Evolutionary conservation across 2,797 vertebrate genomes (phyloP), one percentile per base, ranked within the genome.

Genomic region (Emydoidea blandingii): DNA sequence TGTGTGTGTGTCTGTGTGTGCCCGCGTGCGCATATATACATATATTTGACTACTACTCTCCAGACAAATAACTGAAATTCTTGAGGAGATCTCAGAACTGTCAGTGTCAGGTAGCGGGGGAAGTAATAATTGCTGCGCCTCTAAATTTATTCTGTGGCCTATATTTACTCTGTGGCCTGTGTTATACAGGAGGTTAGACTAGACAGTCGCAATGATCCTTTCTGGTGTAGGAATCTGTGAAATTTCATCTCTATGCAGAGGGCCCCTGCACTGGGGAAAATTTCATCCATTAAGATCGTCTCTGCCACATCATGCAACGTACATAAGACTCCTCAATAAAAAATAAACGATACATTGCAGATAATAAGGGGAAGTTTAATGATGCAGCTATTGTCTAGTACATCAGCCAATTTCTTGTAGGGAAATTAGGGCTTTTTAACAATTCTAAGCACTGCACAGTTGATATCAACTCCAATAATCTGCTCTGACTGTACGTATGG

Each of bases 311-410:
- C 37, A 92, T 56, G 91, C 19, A 83, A 14, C 65, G 68, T 86
- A 34, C 15, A 90, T 8, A 90, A 79, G 90, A 89, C 16, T 96
- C 59, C 94, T 85, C 85, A 47, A 79, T 81, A 92, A 87, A 96
- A 89, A 91, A 95, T 91, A 85, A 81, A 86, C 29, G 62, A 0
- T 50, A 87, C 21, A 68, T 72, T 85, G 34, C 53, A 93, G 37
- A 47, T 76, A 79, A 37, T 72, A 89, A 29, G 41, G n/a, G 52
- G 34, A 83, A 31, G 37, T 76, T 76, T 83, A 89, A 93, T 68
- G 79, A 87, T 89, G 85, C 34, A 85, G 4, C 79, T 94, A 83
- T 56, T 53, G 68, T 83, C 72, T 80, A 93, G 27, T 47, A 52
- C 29, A 84, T 18, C 89, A 86, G 53, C 27, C 76, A 68, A 31